Conservation (phyloP, 2,797 vertebrate genomes). For the Alcedo quadribrachys region DNA sequence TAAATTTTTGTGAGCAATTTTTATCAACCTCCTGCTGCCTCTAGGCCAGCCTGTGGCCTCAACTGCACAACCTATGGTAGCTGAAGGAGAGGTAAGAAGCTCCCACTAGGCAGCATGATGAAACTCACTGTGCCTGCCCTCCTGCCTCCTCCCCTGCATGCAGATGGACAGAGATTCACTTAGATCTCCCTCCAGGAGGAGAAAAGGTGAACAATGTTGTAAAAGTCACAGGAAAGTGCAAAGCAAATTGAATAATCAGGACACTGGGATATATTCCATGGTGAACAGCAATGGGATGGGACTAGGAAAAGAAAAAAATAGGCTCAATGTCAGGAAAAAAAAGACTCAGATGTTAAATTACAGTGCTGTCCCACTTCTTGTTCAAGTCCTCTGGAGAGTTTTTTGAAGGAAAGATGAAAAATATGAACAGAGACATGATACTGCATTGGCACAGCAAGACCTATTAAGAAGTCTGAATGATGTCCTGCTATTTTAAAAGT, state of each 20-base stretch:
- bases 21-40: not conserved
- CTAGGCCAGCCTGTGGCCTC: not conserved
- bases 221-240: not conserved
- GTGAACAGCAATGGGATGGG: not conserved
- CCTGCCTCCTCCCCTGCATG: not conserved
- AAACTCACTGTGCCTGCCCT: not conserved
- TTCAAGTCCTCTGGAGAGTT: conserved; percentile 2
- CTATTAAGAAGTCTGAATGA: not conserved
- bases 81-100: not conserved
- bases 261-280: not conserved
- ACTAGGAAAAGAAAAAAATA: not conserved
- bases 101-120: not conserved
- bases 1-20: not conserved
- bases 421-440: not conserved
- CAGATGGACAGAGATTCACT: not conserved
- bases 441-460: not conserved
- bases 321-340: not conserved
- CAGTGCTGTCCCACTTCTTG: conserved; percentile 5
- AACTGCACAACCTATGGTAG: not conserved
- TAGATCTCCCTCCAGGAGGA: not conserved
- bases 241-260: not conserved
- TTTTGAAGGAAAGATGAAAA: conserved; percentile 23
- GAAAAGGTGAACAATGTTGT: not conserved
- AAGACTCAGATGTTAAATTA: not conserved
- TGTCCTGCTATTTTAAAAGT: not conserved